phyloP scores from a whole-genome alignment of 2,113 vertebrate species.

The Cololabis saira region DNA sequence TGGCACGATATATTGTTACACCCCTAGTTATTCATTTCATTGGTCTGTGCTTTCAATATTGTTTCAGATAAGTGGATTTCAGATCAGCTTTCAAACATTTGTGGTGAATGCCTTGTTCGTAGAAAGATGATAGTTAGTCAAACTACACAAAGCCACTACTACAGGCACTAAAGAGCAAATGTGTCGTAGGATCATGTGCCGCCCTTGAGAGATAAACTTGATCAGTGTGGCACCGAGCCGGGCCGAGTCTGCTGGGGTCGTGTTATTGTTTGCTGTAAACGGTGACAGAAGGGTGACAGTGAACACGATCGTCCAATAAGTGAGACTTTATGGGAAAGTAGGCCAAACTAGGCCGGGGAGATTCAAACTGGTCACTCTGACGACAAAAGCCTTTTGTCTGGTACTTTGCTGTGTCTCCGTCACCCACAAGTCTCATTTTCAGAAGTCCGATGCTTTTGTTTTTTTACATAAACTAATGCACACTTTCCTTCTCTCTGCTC shows the following conservation, averaged over 20 bases:
- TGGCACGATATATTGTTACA: too few species aligned
- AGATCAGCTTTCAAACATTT: background rate
- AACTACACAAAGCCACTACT: too few species aligned
- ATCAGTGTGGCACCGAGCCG: background rate
- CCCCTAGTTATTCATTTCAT: too few species aligned
- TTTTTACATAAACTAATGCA: background rate
- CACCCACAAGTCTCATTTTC: background rate
- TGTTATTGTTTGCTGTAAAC: conserved; percentile 40
- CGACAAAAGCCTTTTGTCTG: conserved; percentile 63
- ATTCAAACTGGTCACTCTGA: conserved; percentile 54
- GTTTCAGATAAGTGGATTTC: too few species aligned
- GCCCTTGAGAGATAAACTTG: background rate
- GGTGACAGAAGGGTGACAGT: conserved; percentile 25
- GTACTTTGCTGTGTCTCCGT: background rate
- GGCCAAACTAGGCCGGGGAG: conserved; percentile 50
- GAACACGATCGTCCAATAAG: conserved; percentile 14
- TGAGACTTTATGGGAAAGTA: conserved; percentile 48
- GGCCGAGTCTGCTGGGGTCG: background rate
- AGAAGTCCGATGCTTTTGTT: background rate
- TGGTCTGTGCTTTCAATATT: too few species aligned
- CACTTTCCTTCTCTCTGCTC: too few species aligned
- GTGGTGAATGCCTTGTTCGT: background rate
- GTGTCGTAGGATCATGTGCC: background rate
- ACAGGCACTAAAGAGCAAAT: background rate
- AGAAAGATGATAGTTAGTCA: background rate